Conservation (phyloP, 2,113 vertebrate species). For the Pseudopipra pipra region DNA sequence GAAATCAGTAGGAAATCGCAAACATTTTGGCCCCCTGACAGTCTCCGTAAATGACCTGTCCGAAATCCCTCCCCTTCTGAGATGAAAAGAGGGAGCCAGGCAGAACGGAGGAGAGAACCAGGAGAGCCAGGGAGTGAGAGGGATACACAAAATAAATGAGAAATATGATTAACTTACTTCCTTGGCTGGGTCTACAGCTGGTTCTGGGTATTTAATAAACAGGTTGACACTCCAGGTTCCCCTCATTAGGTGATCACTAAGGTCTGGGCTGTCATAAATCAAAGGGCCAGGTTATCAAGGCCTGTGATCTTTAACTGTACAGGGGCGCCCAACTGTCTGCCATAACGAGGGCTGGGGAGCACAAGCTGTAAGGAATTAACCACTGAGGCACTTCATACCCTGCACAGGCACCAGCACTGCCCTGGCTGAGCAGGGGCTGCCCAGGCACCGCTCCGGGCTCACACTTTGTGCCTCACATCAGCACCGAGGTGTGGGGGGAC, state of each 20-base stretch:
- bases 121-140: not conserved
- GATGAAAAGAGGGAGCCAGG: slow-evolving; percentile 77
- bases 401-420: not conserved
- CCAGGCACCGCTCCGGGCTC: not conserved
- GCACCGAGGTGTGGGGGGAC: too few relatives aligned
- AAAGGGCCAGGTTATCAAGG: slow-evolving; percentile 93
- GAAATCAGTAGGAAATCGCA: slow-evolving; percentile 78
- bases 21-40: slow-evolving; percentile 68
- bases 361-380: slow-evolving; percentile 91
- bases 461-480: not conserved
- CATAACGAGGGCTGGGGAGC: slow-evolving; percentile 78
- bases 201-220: slow-evolving; percentile 98
- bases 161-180: slow-evolving; percentile 81
- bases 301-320: slow-evolving; percentile 94
- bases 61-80: slow-evolving; percentile 59
- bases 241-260: slow-evolving; percentile 95
- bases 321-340: slow-evolving; percentile 97
- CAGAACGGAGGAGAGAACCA: slow-evolving; percentile 51
- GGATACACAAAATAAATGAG: slow-evolving; percentile 73
- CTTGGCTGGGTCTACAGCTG: slow-evolving; percentile 81
- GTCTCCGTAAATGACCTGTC: slow-evolving; percentile 69
- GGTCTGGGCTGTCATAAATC: slow-evolving; percentile 89
- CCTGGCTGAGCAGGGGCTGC: not conserved
- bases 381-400: not conserved
- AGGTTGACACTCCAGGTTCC: slow-evolving; percentile 93